Percentiles rank a stretch among this genome's conserved stretches.
Evolutionary conservation across 2,888 invertebrate species (phyloP).

Genomic region (Nasonovia ribisnigri): DNA sequence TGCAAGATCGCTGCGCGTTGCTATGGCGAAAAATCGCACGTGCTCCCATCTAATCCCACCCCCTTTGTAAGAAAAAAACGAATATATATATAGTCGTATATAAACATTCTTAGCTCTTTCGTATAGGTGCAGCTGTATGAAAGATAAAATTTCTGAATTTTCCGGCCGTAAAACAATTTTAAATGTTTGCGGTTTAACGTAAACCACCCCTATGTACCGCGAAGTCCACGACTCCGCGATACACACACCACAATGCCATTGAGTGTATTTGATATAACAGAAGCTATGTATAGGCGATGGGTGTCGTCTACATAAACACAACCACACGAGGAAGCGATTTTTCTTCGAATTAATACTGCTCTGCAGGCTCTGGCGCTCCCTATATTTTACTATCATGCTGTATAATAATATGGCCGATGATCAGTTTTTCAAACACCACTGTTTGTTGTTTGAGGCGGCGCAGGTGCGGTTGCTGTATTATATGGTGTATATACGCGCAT

Average conservation of each 20-base stretch:
- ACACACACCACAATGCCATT: background rate
- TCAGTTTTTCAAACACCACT: slow-evolving; percentile 7
- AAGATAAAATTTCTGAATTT: background rate
- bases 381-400: background rate
- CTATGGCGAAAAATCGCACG: slow-evolving; percentile 24
- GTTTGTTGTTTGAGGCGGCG: background rate
- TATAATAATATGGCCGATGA: background rate
- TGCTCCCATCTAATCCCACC: background rate
- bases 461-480: slow-evolving; percentile 31
- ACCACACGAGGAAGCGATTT: background rate
- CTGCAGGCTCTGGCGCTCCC: too few relatives aligned
- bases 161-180: background rate
- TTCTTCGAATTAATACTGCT: background rate
- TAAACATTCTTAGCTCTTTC: background rate
- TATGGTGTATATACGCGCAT: background rate
- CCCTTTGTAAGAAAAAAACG: background rate
- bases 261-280: background rate
- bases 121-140: background rate
- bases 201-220: background rate
- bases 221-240: background rate
- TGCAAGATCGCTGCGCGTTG: slow-evolving; percentile 21
- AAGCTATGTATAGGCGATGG: background rate
- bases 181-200: background rate
- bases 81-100: background rate
- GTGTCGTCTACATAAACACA: background rate